phyloP scores from a whole-genome alignment of 2,797 vertebrate genomes.

The Dendrocincla fuliginosa region DNA sequence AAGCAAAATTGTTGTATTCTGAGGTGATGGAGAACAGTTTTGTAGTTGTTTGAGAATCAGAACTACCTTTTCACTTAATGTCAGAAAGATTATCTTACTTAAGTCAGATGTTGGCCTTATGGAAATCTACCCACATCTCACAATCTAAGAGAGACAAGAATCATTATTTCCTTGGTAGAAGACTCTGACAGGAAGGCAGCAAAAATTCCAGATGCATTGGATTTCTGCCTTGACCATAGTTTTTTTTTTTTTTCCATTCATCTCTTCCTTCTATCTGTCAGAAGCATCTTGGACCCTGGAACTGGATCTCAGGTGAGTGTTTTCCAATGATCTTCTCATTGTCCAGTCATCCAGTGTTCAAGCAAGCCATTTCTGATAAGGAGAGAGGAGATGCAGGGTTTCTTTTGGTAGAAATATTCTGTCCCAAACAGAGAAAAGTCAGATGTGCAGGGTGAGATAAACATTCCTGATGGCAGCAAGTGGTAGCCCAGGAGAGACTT shows the following conservation, averaged over 20 bases:
- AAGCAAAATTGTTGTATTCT: neutral
- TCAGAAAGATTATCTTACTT: neutral
- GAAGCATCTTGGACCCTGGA: neutral
- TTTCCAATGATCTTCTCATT: neutral
- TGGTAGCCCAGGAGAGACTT: neutral
- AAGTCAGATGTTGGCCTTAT: neutral
- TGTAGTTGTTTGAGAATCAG: neutral
- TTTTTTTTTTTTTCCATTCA: neutral
- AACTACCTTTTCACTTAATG: neutral
- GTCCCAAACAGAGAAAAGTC: neutral
- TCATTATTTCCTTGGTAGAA: neutral
- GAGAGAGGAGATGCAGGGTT: neutral
- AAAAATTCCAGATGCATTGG: neutral
- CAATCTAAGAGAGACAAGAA: neutral
- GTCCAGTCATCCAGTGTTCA: neutral
- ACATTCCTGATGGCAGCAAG: neutral
- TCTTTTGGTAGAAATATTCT: neutral
- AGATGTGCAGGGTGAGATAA: neutral
- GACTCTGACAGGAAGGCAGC: neutral
- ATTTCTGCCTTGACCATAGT: neutral
- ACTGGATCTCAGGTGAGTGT: fast-evolving
- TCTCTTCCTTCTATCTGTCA: neutral
- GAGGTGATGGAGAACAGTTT: neutral
- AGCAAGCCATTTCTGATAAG: neutral
- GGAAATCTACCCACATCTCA: neutral